phyloP scores from a whole-genome alignment of 2,888 invertebrate genomes.

The Cephus spinipes region DNA sequence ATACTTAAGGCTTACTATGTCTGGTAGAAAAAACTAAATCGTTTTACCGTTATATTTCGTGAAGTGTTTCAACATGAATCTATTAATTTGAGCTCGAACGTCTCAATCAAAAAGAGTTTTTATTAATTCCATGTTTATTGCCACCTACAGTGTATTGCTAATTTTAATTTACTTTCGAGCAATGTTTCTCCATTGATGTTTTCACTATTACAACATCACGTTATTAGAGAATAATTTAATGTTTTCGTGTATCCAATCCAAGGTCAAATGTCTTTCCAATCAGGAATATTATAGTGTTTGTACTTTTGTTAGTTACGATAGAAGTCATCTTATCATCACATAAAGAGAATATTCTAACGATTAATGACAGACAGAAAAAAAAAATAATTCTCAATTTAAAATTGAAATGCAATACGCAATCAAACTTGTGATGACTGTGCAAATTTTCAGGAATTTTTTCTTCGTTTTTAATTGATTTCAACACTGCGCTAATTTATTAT shows the following conservation, averaged over 20 bases:
- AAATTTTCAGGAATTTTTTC: neutral
- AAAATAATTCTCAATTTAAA: neutral
- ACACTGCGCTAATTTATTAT: no score
- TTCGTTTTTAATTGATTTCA: neutral
- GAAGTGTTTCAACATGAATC: neutral
- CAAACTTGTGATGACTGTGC: neutral
- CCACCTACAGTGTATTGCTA: neutral
- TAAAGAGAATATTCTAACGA: neutral
- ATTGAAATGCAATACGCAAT: neutral
- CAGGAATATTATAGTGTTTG: neutral
- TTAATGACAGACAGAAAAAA: neutral
- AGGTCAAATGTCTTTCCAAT: neutral
- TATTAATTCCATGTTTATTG: neutral
- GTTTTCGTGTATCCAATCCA: neutral
- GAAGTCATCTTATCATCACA: neutral
- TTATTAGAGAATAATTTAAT: neutral
- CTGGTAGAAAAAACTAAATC: neutral
- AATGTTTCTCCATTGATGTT: neutral
- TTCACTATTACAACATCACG: neutral
- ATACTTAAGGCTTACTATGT: conserved; percentile 18
- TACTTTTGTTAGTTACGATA: neutral
- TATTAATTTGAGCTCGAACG: neutral
- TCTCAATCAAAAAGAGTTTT: neutral
- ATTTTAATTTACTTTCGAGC: neutral
- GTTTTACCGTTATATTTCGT: conserved; percentile 10